Evolutionary conservation across 2,888 invertebrate genomes (phyloP), one percentile per base, ranked within the genome.

Genomic region (Protophormia terraenovae): DNA sequence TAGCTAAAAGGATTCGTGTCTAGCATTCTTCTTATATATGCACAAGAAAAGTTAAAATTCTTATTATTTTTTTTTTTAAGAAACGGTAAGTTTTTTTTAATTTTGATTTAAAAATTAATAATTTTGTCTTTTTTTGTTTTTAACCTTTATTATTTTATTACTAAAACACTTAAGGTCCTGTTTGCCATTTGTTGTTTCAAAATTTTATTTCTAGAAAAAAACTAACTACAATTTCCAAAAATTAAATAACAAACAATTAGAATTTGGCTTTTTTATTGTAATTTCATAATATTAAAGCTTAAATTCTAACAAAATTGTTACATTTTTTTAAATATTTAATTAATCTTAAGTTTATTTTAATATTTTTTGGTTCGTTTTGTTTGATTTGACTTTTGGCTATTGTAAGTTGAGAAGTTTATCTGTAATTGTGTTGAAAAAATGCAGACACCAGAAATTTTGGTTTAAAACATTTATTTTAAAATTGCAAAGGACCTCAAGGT

Each of bases 81-180:
- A 78, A 79, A 64, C 85, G 82, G 85, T 85, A 76, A 79, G 85
- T 71, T 58, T 50, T 53, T 47, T 29, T 35, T 62, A 50, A 47
- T 67, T 60, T 14, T 22, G 8, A 75, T 60, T n/a, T 35, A 72
- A 62, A 78, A 22, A 2, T 69, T 41, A 27, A n/a, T 16, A 75
- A 45, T 35, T 24, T 27, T 41, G 3, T 62, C 32, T 38, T 45
- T 77, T 60, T 60, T 64, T 53, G 3, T 45, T 45, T 2, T 45
- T 10, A 24, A 53, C 12, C 12, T 7, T 16, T n/a, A n/a, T n/a
- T n/a, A n/a, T n/a, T n/a, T n/a, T n/a, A n/a, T 27, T 16, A 6
- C n/a, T 38, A n/a, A n/a, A 77, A 79, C 78, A 78, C 82, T 82
- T 82, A 85, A 85, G 85, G 85, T 85, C 85, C 85, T 75, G 6